These are phyloP conservation scores for Imbricaverruca yamaguchii DNA, from an alignment of 2,888 invertebrate genomes.

Conservation along the genomic window DNA sequence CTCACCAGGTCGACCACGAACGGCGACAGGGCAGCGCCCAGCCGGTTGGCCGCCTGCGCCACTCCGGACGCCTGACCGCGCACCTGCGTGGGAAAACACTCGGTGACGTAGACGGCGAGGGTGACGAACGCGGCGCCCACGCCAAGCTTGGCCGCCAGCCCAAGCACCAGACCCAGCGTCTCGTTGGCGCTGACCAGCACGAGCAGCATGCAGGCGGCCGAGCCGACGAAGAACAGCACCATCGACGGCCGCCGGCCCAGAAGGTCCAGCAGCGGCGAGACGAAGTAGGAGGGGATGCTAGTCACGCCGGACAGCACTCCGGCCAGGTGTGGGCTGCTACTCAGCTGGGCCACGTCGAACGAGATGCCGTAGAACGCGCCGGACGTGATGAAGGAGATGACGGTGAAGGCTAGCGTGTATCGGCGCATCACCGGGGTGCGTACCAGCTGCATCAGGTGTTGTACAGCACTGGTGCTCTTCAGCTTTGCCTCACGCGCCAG, in stretches of 20 bases:
- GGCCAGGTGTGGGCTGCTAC: conserved; percentile 45
- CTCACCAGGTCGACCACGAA: conserved; percentile 37
- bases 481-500: not conserved
- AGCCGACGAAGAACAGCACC: conserved; percentile 41
- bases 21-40: conserved; percentile 47
- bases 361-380: conserved; percentile 44
- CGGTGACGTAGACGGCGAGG: conserved; percentile 43
- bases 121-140: conserved; percentile 44
- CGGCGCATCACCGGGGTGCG: not conserved
- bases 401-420: not conserved
- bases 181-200: conserved; percentile 38
- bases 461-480: not conserved
- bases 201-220: conserved; percentile 42
- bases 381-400: conserved; percentile 35
- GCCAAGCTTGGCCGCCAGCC: conserved; percentile 41
- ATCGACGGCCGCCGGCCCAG: conserved; percentile 45
- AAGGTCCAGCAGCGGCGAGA: conserved; percentile 41
- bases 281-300: conserved; percentile 42
- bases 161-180: conserved; percentile 35
- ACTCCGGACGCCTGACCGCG: conserved; percentile 39
- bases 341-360: conserved; percentile 42
- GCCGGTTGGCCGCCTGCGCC: conserved; percentile 37
- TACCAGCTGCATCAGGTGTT: not conserved
- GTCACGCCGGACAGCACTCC: conserved; percentile 46
- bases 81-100: conserved; percentile 39